Conservation (phyloP, 2,888 invertebrate species). For the Drosophila atripex region DNA sequence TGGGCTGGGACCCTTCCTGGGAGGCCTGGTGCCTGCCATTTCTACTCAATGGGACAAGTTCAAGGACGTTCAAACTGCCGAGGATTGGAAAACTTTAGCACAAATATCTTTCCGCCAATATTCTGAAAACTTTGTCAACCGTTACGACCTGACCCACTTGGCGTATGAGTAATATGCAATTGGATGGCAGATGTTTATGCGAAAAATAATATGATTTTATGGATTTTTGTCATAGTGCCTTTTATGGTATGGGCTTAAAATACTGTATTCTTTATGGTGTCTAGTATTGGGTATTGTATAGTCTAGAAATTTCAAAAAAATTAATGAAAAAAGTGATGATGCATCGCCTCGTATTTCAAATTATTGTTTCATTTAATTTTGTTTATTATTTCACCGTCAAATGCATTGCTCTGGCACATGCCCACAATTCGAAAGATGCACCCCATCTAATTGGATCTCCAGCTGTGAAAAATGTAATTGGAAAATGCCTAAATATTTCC, state of each 20-base stretch:
- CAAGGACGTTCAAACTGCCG: conserved; percentile 72
- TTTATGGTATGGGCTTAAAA: neutral
- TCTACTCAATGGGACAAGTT: conserved; percentile 65
- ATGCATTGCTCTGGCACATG: conserved; percentile 40
- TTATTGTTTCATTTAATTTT: neutral
- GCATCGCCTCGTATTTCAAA: neutral
- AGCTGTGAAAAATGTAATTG: conserved; percentile 47
- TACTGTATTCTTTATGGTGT: neutral
- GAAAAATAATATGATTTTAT: neutral
- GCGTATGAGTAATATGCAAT: conserved; percentile 40
- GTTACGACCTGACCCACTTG: conserved; percentile 54
- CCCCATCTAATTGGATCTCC: conserved; percentile 58
- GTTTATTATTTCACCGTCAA: conserved; percentile 13
- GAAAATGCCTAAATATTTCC: conserved; percentile 47
- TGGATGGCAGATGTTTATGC: conserved; percentile 12
- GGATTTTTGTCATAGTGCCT: neutral
- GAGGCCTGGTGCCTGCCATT: conserved; percentile 3
- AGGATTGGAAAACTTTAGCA: conserved; percentile 11
- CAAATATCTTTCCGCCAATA: conserved; percentile 3
- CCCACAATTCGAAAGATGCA: conserved; percentile 22
- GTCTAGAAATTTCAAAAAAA: neutral
- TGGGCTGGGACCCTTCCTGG: conserved; percentile 27
- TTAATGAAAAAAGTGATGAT: neutral
- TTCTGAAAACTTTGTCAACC: conserved; percentile 36
- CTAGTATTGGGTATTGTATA: neutral